Percentiles rank a stretch among this genome's conserved stretches.
phyloP scores from a whole-genome alignment of 2,113 vertebrate genomes.

The Apaloderma vittatum region DNA sequence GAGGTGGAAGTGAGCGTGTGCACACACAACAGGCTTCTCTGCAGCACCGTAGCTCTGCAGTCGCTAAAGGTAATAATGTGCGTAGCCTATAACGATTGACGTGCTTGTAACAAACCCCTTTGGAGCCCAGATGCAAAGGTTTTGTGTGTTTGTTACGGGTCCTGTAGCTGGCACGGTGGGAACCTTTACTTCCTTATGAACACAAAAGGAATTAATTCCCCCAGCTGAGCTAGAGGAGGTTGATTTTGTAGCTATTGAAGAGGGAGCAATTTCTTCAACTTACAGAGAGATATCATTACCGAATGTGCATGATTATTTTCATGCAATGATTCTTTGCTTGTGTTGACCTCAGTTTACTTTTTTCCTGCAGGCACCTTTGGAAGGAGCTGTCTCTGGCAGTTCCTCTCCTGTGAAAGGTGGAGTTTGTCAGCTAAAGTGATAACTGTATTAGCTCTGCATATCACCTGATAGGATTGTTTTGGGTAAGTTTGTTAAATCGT shows the following conservation, averaged over 20 bases:
- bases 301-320: accelerated
- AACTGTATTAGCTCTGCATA: not conserved
- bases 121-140: not conserved
- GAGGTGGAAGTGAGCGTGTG: not conserved
- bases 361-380: accelerated
- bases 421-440: not conserved
- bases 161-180: not conserved
- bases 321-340: not conserved
- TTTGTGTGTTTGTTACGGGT: not conserved
- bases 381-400: not conserved
- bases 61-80: not conserved
- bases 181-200: not conserved
- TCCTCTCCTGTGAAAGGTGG: not conserved
- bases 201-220: not conserved
- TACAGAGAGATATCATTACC: not conserved
- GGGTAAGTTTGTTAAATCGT: not conserved
- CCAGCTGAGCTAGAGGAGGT: not conserved
- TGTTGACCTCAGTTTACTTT: not conserved
- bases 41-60: not conserved
- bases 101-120: not conserved
- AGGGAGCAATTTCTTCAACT: not conserved
- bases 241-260: not conserved
- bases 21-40: not conserved
- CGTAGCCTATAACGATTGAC: not conserved
- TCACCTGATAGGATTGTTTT: not conserved